These are phyloP conservation scores for Dasypogon diadema DNA, from an alignment of 2,888 invertebrate species.

Conservation along the genomic window DNA sequence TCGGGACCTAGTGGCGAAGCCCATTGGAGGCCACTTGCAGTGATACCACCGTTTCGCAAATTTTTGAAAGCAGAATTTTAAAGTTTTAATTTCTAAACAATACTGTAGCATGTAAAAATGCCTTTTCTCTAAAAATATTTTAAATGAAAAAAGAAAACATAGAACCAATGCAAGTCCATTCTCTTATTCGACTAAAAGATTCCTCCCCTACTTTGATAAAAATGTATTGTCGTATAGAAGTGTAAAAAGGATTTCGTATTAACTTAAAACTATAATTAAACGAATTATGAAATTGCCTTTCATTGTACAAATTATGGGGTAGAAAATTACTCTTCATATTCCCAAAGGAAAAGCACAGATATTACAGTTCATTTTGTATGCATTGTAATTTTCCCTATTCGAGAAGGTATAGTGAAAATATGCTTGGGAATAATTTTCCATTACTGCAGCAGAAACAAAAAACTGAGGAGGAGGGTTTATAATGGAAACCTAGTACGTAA, in stretches of 20 bases:
- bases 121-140: too few species aligned
- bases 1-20: too few species aligned
- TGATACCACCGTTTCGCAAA: too few species aligned
- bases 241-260: slow-evolving; percentile 1
- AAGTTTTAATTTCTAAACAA: too few species aligned
- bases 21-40: too few species aligned
- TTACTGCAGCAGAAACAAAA: neutral
- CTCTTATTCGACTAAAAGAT: too few species aligned
- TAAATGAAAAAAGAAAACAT: too few species aligned
- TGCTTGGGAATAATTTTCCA: neutral
- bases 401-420: neutral
- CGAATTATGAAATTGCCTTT: slow-evolving; percentile 6
- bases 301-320: slow-evolving; percentile 23
- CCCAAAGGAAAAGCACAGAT: neutral
- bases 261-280: slow-evolving; percentile 14
- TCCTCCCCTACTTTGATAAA: too few species aligned
- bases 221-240: neutral
- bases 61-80: too few species aligned
- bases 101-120: too few species aligned
- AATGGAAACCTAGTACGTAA: too few species aligned
- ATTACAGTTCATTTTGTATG: neutral
- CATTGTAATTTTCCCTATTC: neutral
- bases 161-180: too few species aligned
- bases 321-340: neutral
- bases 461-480: neutral